These are phyloP conservation scores for Pentamera pediparva DNA, from an alignment of 53 echinoderm and acorn worm species.

Conservation along the genomic window DNA sequence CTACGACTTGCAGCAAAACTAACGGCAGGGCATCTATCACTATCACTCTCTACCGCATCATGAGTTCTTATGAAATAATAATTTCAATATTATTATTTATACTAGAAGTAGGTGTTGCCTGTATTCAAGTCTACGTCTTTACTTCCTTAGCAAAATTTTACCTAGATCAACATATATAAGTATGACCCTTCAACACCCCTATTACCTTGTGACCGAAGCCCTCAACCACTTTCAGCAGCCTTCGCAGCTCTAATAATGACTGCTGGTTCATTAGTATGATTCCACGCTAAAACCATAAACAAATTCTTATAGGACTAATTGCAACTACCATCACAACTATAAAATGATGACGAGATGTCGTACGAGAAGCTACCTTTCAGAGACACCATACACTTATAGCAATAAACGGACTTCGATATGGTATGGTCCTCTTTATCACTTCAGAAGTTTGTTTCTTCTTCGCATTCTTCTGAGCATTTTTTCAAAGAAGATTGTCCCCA, in stretches of 20 bases:
- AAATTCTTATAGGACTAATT: not conserved
- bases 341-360: conserved; percentile 57
- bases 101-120: conserved; percentile 47
- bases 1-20: conserved; percentile 45
- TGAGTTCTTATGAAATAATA: conserved; percentile 5
- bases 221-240: conserved; percentile 52
- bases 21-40: conserved; percentile 36
- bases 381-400: conserved; percentile 39
- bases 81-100: conserved; percentile 30
- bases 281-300: conserved; percentile 3
- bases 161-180: conserved; percentile 23
- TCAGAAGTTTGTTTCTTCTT: conserved; percentile 63
- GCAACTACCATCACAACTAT: conserved; percentile 15
- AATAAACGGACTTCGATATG: conserved; percentile 43
- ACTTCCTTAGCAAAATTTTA: conserved; percentile 32
- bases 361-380: conserved; percentile 56
- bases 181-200: conserved; percentile 61
- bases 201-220: conserved; percentile 65
- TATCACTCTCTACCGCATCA: not conserved
- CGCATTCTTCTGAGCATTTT: conserved; percentile 56
- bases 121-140: conserved; percentile 47
- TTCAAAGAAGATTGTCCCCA: conserved; percentile 47
- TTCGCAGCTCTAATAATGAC: conserved; percentile 50
- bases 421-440: conserved; percentile 50
- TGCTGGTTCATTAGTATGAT: conserved; percentile 50